Base-by-base conservation (phyloP, 2,888 invertebrate species). In the Oxystoma pomonae region DNA sequence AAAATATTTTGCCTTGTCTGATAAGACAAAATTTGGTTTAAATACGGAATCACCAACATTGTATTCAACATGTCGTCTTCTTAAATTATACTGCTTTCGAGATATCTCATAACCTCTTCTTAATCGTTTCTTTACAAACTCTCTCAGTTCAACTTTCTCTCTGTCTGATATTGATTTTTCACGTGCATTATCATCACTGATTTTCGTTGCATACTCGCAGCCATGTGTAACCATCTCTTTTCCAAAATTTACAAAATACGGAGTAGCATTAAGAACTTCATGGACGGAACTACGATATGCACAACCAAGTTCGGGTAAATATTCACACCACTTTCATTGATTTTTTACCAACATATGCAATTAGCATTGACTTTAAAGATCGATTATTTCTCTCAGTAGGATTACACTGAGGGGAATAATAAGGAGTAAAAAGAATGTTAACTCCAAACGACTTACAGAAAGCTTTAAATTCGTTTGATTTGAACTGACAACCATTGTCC, bases 381-480 rank as follows among this genome's bases (percentile, higher is more conserved):
- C 68, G 57, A 62, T 65, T 67, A 1, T 50, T 52, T 17, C 64
- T 55, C 55, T 71, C 70, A 12, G 65, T 63, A 1, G 64, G 65
- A 52, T 71, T 71, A 1, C 56, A 59, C 35, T 71, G 70, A 1
- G 69, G 70, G 12, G 65, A 63, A 50, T 70, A 70, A 49, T 20
- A 49, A 1, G 67, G 55, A 50, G 61, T 69, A 20, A 35, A 69
- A 59, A 59, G 22, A 16, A 55, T 59, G 51, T 35, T 61, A 19
- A 56, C 20, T 7, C 52, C 20, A 59, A 61, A 64, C 1, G 55
- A 53, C 1, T 64, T 50, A 18, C 20, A 52, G 12, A 66, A 22
- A 0, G 51, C 21, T 16, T 17, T 20, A 55, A 67, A 65, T 9
- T 60, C 59, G 17, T 56, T 59, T 19, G 50, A 22, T 12, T 12